These are phyloP conservation scores for Nephrotoma guestfalica DNA, from an alignment of 2,888 invertebrate genomes.

Conservation along the genomic window DNA sequence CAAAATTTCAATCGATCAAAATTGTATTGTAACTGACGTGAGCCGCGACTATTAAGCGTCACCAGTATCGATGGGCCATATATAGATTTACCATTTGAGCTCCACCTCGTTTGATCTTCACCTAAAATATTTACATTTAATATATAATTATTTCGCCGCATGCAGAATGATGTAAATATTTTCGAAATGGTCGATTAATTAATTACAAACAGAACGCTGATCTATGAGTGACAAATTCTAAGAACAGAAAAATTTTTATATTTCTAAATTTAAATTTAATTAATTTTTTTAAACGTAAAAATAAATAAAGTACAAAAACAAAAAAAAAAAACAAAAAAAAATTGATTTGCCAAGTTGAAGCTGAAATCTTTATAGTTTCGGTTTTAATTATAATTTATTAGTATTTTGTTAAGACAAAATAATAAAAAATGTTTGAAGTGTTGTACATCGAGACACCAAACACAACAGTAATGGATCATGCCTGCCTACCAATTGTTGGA, in stretches of 20 bases:
- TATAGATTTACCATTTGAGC: no score
- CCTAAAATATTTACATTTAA: no score
- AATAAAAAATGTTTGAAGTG: not conserved
- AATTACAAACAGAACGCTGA: not conserved
- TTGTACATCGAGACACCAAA: not conserved
- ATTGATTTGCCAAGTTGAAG: not conserved
- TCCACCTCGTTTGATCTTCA: no score
- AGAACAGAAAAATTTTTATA: not conserved
- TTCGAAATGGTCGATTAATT: not conserved
- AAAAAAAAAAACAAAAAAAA: not conserved
- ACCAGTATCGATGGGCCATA: no score
- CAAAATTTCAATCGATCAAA: no score
- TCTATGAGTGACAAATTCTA: not conserved
- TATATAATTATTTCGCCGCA: no score
- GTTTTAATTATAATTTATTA: not conserved
- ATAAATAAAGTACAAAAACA: not conserved
- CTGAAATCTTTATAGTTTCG: not conserved
- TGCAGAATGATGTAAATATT: not conserved
- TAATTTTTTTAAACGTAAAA: not conserved
- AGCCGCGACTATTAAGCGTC: no score
- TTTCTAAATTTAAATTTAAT: not conserved
- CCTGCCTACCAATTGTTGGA: not conserved
- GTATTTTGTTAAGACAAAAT: not conserved
- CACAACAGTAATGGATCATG: not conserved
- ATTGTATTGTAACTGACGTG: no score